These are phyloP conservation scores for Chloromyia formosa DNA, from an alignment of 2,888 invertebrate genomes.

Conservation along the genomic window DNA sequence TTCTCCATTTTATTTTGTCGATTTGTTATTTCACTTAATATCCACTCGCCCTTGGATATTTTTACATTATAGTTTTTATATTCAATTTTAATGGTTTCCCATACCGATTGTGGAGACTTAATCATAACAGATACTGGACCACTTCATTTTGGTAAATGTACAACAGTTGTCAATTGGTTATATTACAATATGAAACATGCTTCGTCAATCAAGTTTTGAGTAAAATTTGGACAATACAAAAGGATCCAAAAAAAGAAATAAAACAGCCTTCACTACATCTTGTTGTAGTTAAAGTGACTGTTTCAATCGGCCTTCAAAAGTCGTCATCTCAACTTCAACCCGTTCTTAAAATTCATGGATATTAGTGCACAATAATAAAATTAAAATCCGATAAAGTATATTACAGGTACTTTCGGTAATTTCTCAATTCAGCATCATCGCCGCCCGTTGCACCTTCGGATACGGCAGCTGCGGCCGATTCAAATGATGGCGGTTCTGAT, in stretches of 20 bases:
- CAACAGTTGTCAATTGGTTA: too few relatives aligned
- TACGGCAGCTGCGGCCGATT: conserved; percentile 62
- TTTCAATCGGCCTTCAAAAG: neutral
- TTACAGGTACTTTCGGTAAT: conserved; percentile 65
- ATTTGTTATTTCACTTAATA: too few relatives aligned
- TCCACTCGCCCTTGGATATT: too few relatives aligned
- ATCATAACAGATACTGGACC: too few relatives aligned
- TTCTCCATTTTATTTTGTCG: too few relatives aligned
- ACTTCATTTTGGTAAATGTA: too few relatives aligned
- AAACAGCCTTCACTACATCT: neutral
- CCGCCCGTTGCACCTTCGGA: conserved; percentile 54
- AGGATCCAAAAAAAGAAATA: neutral
- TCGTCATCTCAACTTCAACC: conserved; percentile 26
- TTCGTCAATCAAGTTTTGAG: too few relatives aligned
- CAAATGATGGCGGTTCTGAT: conserved; percentile 63
- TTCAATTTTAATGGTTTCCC: too few relatives aligned
- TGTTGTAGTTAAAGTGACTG: neutral
- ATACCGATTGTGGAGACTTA: too few relatives aligned
- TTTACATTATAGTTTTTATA: too few relatives aligned
- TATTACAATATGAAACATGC: too few relatives aligned
- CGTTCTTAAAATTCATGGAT: conserved; percentile 21
- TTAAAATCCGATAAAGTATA: conserved; percentile 45
- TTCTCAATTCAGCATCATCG: conserved; percentile 54
- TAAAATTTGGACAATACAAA: too few relatives aligned
- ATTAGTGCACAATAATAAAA: conserved; percentile 20